Percentiles rank a stretch among this genome's conserved stretches.
Evolutionary conservation across 2,888 invertebrate genomes (phyloP).

Genomic region (Chymomyza procnemis): DNA sequence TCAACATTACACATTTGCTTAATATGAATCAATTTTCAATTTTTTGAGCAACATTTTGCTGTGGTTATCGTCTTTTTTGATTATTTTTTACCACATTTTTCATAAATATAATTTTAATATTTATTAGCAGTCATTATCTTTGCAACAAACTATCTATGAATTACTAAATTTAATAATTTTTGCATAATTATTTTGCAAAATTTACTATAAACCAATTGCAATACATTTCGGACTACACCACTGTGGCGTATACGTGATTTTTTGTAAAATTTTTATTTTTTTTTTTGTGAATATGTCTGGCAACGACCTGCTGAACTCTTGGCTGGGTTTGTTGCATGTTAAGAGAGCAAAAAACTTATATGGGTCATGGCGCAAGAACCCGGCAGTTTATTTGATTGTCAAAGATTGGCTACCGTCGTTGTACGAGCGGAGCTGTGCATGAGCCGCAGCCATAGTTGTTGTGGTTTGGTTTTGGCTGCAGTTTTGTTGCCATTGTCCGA

Average conservation of each 20-base stretch:
- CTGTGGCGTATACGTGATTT: neutral
- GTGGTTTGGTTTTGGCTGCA: neutral
- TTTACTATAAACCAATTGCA: neutral
- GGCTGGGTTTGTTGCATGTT: neutral
- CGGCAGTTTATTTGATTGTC: slow-evolving; percentile 64
- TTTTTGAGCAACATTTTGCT: too few relatives aligned
- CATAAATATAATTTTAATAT: too few relatives aligned
- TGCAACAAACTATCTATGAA: too few relatives aligned
- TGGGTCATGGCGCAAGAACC: slow-evolving; percentile 58
- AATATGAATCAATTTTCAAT: too few relatives aligned
- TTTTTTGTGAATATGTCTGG: slow-evolving; percentile 19
- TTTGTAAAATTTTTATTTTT: neutral
- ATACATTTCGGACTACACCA: neutral
- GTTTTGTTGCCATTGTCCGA: neutral
- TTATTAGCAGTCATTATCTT: too few relatives aligned
- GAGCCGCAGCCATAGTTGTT: neutral
- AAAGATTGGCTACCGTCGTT: slow-evolving; percentile 65
- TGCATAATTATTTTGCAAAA: too few relatives aligned
- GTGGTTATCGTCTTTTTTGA: too few relatives aligned
- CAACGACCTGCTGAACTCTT: slow-evolving; percentile 58
- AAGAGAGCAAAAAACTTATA: slow-evolving; percentile 39
- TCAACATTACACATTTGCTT: too few relatives aligned
- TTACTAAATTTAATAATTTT: neutral
- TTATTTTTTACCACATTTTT: too few relatives aligned
- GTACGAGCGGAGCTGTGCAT: neutral